A percentile compares a stretch with the other conserved stretches of the same genome.
Evolutionary conservation across 2,797 vertebrate species (phyloP).

Genomic region (Simalia tracyae): DNA sequence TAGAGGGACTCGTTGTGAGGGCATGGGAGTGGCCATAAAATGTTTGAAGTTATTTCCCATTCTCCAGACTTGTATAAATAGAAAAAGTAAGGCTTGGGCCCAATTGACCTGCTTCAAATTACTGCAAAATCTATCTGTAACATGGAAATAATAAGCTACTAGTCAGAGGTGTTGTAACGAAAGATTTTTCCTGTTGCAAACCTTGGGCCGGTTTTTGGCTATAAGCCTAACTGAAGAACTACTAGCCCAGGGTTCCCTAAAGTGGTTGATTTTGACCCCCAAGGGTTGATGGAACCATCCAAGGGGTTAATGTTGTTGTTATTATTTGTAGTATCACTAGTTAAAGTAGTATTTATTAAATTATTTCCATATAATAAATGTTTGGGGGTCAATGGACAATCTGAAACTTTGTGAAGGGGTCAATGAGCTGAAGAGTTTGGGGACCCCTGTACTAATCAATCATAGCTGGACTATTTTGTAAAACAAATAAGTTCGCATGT

Average conservation of each 20-base stretch:
- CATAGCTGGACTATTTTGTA: not conserved
- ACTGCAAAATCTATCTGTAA: not conserved
- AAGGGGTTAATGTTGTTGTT: not conserved
- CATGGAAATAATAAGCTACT: not conserved
- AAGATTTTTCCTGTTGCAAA: not conserved
- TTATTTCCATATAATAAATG: not conserved
- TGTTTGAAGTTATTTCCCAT: not conserved
- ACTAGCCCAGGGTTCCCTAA: not conserved
- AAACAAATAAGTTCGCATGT: not conserved
- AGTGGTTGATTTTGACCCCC: not conserved
- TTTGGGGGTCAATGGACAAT: not conserved
- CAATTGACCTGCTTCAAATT: not conserved
- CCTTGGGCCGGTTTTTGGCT: not conserved
- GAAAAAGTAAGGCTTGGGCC: not conserved
- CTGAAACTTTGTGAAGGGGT: not conserved
- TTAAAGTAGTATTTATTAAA: not conserved
- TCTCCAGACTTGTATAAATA: not conserved
- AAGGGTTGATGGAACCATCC: not conserved
- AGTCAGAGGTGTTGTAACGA: not conserved
- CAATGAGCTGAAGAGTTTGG: not conserved
- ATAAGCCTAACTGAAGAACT: not conserved
- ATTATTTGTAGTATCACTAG: too few relatives aligned
- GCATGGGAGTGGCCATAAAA: not conserved
- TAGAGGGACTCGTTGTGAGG: not conserved
- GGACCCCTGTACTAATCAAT: not conserved